These are phyloP conservation scores for Petaurus breviceps DNA, from an alignment of 2,113 vertebrate species.

Conservation along the genomic window DNA sequence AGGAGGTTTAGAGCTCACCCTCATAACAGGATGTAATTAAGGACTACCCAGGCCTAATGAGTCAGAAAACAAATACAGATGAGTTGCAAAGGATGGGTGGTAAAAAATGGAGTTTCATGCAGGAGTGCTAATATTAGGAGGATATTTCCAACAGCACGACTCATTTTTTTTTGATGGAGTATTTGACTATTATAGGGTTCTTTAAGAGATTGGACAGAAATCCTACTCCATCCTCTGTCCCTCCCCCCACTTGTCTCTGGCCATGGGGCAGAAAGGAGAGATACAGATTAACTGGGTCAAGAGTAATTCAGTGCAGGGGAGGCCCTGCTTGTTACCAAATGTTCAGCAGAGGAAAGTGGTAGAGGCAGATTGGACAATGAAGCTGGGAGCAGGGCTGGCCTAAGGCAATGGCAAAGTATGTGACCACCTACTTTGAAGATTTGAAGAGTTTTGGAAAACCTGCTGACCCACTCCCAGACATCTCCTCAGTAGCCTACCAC, in stretches of 20 bases:
- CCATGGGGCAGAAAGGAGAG: not conserved
- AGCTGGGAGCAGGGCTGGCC: not conserved
- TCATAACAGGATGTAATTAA: constrained; percentile 46
- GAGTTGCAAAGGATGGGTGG: constrained; percentile 61
- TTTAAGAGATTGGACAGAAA: constrained; percentile 6
- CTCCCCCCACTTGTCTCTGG: constrained; percentile 11
- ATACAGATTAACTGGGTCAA: not conserved
- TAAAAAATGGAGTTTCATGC: constrained; percentile 48
- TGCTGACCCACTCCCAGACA: not conserved
- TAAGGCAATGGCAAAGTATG: not conserved
- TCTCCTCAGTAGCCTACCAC: not conserved
- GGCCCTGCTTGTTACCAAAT: not conserved
- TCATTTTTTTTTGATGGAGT: not conserved
- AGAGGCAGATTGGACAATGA: not conserved
- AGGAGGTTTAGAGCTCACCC: constrained; percentile 60
- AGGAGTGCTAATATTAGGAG: constrained; percentile 39
- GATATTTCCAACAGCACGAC: not conserved
- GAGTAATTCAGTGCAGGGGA: constrained; percentile 12
- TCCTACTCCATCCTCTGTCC: not conserved
- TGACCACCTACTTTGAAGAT: not conserved
- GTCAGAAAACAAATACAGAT: constrained; percentile 66
- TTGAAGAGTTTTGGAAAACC: not conserved
- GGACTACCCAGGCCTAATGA: constrained; percentile 60
- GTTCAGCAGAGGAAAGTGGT: not conserved
- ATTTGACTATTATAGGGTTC: not conserved